Conservation (phyloP, 1,140 invertebrate species). For the Atta cephalotes region DNA sequence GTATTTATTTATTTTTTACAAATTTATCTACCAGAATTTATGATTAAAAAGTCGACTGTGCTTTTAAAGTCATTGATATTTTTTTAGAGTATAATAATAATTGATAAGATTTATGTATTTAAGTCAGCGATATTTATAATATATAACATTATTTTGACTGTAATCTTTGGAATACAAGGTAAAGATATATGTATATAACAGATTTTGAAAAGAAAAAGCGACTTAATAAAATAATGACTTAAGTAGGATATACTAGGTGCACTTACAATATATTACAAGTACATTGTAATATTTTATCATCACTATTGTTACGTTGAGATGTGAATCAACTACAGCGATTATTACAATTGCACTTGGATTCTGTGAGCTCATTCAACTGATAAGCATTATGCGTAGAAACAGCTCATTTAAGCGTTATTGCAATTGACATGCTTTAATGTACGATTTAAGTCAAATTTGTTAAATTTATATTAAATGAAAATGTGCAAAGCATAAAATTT, state of each 20-base stretch:
- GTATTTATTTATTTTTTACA: no score
- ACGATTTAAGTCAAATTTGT: neutral
- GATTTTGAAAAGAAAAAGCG: neutral
- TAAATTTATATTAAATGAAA: neutral
- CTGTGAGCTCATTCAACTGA: constrained; percentile 1
- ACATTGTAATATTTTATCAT: neutral
- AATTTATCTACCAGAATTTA: no score
- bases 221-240: constrained; percentile 2
- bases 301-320: neutral
- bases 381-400: constrained; percentile 22
- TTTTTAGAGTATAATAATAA: no score
- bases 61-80: no score
- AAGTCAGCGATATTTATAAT: neutral
- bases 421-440: neutral
- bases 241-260: neutral
- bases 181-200: neutral
- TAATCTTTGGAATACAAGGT: neutral
- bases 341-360: constrained; percentile 21
- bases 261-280: constrained; percentile 22
- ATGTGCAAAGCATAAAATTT: neutral
- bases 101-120: neutral
- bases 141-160: neutral
- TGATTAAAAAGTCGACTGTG: no score
- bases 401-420: constrained; percentile 16
- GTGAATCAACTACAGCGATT: neutral